Conservation (phyloP, 2,113 vertebrate genomes). For the Elgaria multicarinata region DNA sequence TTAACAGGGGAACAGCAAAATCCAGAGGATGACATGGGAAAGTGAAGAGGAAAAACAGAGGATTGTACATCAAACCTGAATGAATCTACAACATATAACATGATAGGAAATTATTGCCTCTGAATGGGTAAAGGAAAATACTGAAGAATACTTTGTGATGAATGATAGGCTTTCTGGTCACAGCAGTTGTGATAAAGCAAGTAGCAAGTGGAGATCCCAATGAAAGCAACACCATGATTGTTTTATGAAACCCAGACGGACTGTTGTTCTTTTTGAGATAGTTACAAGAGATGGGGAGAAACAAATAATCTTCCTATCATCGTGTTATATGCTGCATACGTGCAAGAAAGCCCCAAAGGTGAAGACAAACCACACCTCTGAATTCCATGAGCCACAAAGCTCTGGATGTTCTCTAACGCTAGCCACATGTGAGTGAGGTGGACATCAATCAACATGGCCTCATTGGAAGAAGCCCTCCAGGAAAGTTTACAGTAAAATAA, state of each 20-base stretch:
- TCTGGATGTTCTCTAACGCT: background rate
- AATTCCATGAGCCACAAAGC: background rate
- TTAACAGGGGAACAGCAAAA: slow-evolving; percentile 4
- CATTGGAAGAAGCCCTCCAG: slow-evolving; percentile 27
- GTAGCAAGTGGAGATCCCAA: background rate
- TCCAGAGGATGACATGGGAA: background rate
- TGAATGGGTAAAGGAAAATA: background rate
- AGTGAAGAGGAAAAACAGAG: background rate
- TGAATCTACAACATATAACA: slow-evolving; percentile 8
- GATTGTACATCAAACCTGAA: slow-evolving; percentile 1
- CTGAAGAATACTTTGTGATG: background rate
- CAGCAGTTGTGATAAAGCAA: slow-evolving; percentile 5
- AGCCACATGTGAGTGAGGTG: background rate
- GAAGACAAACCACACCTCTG: background rate
- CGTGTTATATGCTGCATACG: background rate
- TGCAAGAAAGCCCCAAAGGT: background rate
- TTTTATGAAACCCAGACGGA: background rate
- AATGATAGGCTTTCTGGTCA: background rate
- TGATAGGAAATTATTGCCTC: background rate
- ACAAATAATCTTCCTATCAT: background rate
- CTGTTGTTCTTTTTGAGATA: background rate
- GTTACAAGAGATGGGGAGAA: background rate
- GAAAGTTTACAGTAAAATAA: slow-evolving; percentile 60
- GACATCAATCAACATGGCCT: background rate
- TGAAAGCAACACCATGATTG: background rate